Base-by-base conservation (phyloP, 2,888 invertebrate species). In the Melangyna quadrimaculata region DNA sequence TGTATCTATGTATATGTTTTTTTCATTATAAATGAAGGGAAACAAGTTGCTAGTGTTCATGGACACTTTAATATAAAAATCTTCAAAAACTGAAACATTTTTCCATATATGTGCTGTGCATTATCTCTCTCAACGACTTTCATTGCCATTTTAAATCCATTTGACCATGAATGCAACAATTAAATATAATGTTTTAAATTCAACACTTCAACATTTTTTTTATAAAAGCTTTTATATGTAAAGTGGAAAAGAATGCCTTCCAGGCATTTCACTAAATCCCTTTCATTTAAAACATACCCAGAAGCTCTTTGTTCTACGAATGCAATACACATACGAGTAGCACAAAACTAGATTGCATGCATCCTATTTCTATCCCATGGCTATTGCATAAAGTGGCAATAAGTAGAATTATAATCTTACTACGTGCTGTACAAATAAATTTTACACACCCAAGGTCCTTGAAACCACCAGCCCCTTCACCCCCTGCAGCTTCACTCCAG, bases 351-450 rank as follows among this genome's bases (percentile, higher is more conserved):
- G 77, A 77, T 77, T 75, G 61, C 22, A 74, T 51, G 65, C 70
- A 70, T 65, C 51, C 32, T 29, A 19, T 37, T 53, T 71, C 40
- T 51, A 35, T 40, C 63, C 73, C 48, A 61, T 55, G 61, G 78
- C 69, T 69, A 78, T 80, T 55, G 45, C 70, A 63, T 51, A 78
- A 78, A 73, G 43, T 74, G 79, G 57, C 72, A 79, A 57, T 79
- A 65, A 65, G 57, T 40, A 43, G 55, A 74, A 83, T 78, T 29
- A 65, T 45, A 67, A 55, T 51, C 37, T 57, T 73, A 71, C 78
- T 79, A 79, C 83, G 73, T 75, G 74, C n/a, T 35, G 29, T 29
- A 24, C 48, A 37, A 57, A 43, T 22, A 55, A 27, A 57, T 69
- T 82, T 40, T 37, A 35, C 51, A 51, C 53, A 69, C 10, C 45